A percentile compares a stretch with the other conserved stretches of the same genome.
These are phyloP conservation scores for Morus bassanus DNA, from an alignment of 2,797 vertebrate genomes.

Conservation along the genomic window DNA sequence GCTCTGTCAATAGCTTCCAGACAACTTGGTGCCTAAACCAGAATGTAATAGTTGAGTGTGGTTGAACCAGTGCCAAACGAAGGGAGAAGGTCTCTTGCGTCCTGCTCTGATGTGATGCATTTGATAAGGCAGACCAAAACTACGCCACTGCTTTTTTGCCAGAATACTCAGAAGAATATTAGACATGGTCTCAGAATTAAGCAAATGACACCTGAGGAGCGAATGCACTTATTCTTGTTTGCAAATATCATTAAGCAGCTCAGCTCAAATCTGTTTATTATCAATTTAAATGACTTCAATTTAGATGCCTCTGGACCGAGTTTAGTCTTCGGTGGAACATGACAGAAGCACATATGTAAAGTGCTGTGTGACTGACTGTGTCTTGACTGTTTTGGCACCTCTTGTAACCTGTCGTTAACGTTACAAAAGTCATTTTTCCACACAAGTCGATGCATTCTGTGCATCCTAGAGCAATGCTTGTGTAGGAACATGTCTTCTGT, in stretches of 20 bases:
- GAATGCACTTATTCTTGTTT: not conserved
- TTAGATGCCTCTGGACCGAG: not conserved
- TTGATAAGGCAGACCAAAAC: not conserved
- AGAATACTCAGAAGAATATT: not conserved
- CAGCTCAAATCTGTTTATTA: not conserved
- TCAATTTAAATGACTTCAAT: not conserved
- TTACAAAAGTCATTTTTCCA: not conserved
- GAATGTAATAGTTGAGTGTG: not conserved
- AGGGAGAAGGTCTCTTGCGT: not conserved
- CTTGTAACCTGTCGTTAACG: not conserved
- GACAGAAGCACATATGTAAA: not conserved
- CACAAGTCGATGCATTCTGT: not conserved
- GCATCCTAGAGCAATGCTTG: not conserved
- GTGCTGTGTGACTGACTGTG: not conserved
- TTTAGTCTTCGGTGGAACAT: not conserved
- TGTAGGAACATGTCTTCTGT: not conserved
- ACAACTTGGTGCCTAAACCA: slow-evolving; percentile 35
- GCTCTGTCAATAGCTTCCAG: not conserved
- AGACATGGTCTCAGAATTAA: not conserved
- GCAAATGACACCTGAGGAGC: not conserved
- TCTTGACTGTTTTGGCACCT: not conserved
- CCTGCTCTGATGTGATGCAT: not conserved
- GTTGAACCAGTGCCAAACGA: slow-evolving; percentile 1
- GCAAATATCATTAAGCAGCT: not conserved
- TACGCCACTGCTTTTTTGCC: not conserved